phyloP scores from a whole-genome alignment of 2,113 vertebrate species.

The Tauraco erythrolophus region DNA sequence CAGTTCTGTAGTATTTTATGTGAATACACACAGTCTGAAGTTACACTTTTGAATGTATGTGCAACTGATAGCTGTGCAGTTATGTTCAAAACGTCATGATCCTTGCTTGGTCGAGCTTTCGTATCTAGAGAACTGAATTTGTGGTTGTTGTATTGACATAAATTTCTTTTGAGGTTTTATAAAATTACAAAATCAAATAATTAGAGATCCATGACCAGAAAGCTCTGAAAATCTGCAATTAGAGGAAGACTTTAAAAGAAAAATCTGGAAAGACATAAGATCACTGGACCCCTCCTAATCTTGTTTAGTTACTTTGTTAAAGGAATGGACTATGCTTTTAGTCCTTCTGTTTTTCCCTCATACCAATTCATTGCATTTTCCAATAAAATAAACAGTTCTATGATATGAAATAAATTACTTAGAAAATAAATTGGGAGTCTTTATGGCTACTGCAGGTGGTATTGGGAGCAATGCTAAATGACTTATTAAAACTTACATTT shows the following conservation, averaged over 20 bases:
- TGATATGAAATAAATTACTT: neutral
- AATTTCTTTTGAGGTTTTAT: neutral
- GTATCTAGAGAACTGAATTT: neutral
- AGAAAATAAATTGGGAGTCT: neutral
- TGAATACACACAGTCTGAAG: neutral
- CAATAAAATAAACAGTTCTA: neutral
- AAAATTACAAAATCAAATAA: neutral
- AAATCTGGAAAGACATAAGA: neutral
- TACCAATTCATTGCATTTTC: neutral
- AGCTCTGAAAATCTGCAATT: neutral
- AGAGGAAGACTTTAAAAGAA: neutral
- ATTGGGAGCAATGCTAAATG: neutral
- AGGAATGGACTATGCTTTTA: neutral
- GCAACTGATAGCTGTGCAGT: neutral
- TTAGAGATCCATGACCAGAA: neutral
- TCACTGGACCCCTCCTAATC: neutral
- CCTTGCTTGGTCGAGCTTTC: neutral
- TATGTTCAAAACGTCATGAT: neutral
- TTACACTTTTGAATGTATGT: neutral
- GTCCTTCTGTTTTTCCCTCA: neutral
- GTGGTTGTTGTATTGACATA: neutral
- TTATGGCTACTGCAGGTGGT: neutral
- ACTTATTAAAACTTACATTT: neutral
- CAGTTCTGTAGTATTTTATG: neutral
- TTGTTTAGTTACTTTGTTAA: neutral